phyloP scores from a whole-genome alignment of 2,888 invertebrate genomes.

The Minunthozetes semirufus region DNA sequence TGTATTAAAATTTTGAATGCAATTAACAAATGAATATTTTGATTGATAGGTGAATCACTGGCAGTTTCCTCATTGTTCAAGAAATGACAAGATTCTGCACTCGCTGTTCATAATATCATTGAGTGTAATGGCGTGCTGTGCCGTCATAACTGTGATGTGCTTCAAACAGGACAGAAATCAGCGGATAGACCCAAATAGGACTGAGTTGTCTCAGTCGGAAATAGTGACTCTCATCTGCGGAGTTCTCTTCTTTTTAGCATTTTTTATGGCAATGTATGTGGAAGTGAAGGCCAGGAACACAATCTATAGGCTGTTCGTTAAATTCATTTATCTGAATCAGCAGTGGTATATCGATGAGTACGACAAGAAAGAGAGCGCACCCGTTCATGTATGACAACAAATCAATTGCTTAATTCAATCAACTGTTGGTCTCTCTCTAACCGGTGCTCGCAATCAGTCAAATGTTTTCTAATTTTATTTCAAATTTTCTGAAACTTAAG shows the following conservation, averaged over 20 bases:
- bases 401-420: not conserved
- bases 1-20: not conserved
- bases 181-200: constrained; percentile 45
- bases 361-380: constrained; percentile 45
- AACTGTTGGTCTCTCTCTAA: not conserved
- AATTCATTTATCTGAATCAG: constrained; percentile 50
- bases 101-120: constrained; percentile 51
- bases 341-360: constrained; percentile 52
- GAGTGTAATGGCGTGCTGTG: constrained; percentile 53
- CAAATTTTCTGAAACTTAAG: not conserved
- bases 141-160: constrained; percentile 53
- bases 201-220: constrained; percentile 51
- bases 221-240: constrained; percentile 53
- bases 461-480: not conserved
- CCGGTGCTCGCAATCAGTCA: not conserved
- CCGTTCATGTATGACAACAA: constrained; percentile 40
- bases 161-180: constrained; percentile 50
- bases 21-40: not conserved
- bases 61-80: constrained; percentile 51
- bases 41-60: constrained; percentile 51
- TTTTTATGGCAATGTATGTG: constrained; percentile 55
- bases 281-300: constrained; percentile 54
- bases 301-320: constrained; percentile 50
- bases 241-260: constrained; percentile 54
- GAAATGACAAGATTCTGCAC: constrained; percentile 53